Conservation (phyloP, 2,797 vertebrate genomes). For the Pseudochirops corinnae region DNA sequence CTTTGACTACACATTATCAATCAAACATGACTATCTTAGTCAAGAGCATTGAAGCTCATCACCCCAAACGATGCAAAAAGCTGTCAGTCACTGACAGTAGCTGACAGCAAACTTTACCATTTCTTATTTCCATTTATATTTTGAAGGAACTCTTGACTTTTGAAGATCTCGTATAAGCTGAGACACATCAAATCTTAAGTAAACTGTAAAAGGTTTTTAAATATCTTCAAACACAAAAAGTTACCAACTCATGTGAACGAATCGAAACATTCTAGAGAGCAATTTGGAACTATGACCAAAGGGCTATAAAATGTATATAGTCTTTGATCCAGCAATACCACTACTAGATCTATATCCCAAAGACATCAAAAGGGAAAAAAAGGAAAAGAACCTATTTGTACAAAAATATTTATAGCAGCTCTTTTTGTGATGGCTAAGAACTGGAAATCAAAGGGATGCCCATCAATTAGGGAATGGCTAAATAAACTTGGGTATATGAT, state of each 20-base stretch:
- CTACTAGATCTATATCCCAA: neutral
- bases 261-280: neutral
- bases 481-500: neutral
- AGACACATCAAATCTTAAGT: slow-evolving; percentile 12
- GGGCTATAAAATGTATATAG: neutral
- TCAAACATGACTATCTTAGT: slow-evolving; percentile 9
- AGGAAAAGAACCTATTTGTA: neutral
- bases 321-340: neutral
- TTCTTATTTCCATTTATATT: neutral
- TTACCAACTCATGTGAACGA: neutral
- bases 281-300: neutral
- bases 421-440: neutral
- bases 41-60: neutral
- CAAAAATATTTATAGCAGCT: neutral
- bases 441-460: neutral
- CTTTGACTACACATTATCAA: neutral
- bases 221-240: neutral
- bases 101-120: neutral
- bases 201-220: neutral
- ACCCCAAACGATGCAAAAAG: neutral
- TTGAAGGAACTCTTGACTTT: slow-evolving; percentile 35
- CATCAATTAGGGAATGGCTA: neutral
- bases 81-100: neutral
- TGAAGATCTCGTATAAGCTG: slow-evolving; percentile 21
- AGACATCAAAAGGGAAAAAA: neutral